Evolutionary conservation across 2,888 invertebrate species (phyloP).

Genomic region (Nephrotoma flavescens): DNA sequence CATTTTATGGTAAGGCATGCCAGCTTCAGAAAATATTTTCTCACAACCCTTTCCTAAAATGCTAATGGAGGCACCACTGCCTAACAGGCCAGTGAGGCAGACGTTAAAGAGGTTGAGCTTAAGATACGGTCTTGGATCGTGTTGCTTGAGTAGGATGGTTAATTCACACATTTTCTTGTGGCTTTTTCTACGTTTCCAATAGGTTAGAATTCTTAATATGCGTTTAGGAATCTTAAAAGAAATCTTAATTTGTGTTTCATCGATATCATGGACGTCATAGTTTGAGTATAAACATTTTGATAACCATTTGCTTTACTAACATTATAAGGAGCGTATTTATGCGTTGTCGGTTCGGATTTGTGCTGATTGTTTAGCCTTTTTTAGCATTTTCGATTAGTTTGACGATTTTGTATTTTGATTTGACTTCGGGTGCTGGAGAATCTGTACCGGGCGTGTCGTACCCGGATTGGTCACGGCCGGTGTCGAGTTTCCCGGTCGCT

Average conservation of each 20-base stretch:
- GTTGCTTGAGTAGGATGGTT: not conserved
- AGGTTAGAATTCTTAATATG: not conserved
- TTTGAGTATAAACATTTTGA: too few species aligned
- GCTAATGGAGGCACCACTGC: too few species aligned
- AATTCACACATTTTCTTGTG: not conserved
- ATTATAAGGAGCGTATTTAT: too few species aligned
- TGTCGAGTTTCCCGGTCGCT: too few species aligned
- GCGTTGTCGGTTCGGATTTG: too few species aligned
- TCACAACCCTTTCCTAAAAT: not conserved
- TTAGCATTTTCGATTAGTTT: too few species aligned
- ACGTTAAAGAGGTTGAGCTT: not conserved
- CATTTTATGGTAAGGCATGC: not conserved
- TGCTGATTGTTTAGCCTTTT: too few species aligned
- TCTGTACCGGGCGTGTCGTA: not conserved
- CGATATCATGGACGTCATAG: not conserved
- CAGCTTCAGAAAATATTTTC: not conserved
- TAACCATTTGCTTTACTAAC: too few species aligned
- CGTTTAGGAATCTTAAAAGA: not conserved
- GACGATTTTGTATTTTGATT: too few species aligned
- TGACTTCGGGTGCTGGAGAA: too few species aligned
- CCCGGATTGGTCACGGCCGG: not conserved
- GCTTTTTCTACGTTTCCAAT: not conserved
- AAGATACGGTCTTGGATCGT: not conserved
- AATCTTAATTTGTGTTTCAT: too few species aligned
- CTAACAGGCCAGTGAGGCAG: not conserved